Percentiles rank a stretch among this genome's conserved stretches.
Evolutionary conservation across 2,113 vertebrate genomes (phyloP).

Genomic region (Thinocorus orbignyianus): DNA sequence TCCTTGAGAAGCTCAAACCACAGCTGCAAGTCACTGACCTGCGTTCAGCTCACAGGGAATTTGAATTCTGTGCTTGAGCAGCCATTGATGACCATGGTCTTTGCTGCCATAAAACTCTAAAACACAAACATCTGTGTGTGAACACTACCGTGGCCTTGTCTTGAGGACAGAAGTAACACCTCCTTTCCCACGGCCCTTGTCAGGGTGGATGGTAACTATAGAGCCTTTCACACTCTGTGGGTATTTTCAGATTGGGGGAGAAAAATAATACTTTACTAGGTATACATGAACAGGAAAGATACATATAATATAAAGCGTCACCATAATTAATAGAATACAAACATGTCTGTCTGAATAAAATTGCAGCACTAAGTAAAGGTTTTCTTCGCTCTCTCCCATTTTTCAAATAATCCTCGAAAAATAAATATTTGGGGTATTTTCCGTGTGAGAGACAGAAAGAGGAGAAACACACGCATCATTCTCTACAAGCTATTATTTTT

Average conservation of each 20-base stretch:
- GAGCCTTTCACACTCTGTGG: not conserved
- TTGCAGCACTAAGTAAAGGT: not conserved
- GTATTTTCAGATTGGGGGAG: not conserved
- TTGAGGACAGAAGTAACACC: not conserved
- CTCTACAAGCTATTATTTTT: constrained; percentile 12
- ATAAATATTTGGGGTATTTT: not conserved
- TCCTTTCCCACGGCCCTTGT: not conserved
- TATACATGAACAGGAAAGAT: not conserved
- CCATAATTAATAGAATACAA: not conserved
- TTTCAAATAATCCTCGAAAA: constrained; percentile 18
- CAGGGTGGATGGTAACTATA: not conserved
- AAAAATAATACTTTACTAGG: not conserved
- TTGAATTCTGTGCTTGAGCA: constrained; percentile 32
- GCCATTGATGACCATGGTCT: not conserved
- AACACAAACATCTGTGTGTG: not conserved
- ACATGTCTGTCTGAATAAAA: not conserved
- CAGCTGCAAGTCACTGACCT: not conserved
- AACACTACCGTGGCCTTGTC: not conserved
- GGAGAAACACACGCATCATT: not conserved
- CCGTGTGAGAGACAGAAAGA: not conserved
- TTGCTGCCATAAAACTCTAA: not conserved
- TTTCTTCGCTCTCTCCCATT: not conserved
- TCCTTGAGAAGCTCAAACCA: not conserved
- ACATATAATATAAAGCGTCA: not conserved
- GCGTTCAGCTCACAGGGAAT: not conserved